phyloP scores from a whole-genome alignment of 1,140 invertebrate species.

The Drosophila baimaii region DNA sequence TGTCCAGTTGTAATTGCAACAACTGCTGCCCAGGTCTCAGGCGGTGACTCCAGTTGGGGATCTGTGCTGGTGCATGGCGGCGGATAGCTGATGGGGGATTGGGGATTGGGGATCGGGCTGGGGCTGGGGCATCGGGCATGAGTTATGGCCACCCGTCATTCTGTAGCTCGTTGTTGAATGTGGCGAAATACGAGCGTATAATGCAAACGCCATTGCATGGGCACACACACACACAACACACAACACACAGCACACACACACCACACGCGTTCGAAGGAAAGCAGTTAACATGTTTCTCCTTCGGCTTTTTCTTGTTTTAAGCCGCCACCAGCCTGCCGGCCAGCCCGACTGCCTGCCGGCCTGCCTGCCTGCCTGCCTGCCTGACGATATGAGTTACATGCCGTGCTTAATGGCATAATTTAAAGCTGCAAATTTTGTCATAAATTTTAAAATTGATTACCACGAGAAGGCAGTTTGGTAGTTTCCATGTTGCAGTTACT shows the following conservation, averaged over 20 bases:
- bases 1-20: slow-evolving; percentile 83
- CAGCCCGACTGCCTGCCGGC: slow-evolving; percentile 15
- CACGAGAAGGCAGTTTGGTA: slow-evolving; percentile 71
- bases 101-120: slow-evolving; percentile 23
- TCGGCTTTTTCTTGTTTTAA: slow-evolving; percentile 80
- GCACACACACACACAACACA: slow-evolving; percentile 51
- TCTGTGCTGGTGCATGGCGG: slow-evolving; percentile 14
- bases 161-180: slow-evolving; percentile 80
- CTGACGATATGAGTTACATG: slow-evolving; percentile 84
- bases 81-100: slow-evolving; percentile 15
- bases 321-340: slow-evolving; percentile 64
- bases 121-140: slow-evolving; percentile 65
- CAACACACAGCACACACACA: slow-evolving; percentile 16
- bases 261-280: slow-evolving; percentile 57
- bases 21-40: slow-evolving; percentile 67
- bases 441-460: slow-evolving; percentile 84
- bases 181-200: slow-evolving; percentile 83
- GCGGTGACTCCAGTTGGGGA: slow-evolving; percentile 33
- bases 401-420: slow-evolving; percentile 84
- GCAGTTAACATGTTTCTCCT: slow-evolving; percentile 81
- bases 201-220: slow-evolving; percentile 81
- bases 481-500: slow-evolving; percentile 60
- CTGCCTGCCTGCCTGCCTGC: slow-evolving; percentile 61
- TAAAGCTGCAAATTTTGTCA: slow-evolving; percentile 85
- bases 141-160: slow-evolving; percentile 81